phyloP scores from a whole-genome alignment of 2,113 vertebrate species.

The Heptranchias perlo region DNA sequence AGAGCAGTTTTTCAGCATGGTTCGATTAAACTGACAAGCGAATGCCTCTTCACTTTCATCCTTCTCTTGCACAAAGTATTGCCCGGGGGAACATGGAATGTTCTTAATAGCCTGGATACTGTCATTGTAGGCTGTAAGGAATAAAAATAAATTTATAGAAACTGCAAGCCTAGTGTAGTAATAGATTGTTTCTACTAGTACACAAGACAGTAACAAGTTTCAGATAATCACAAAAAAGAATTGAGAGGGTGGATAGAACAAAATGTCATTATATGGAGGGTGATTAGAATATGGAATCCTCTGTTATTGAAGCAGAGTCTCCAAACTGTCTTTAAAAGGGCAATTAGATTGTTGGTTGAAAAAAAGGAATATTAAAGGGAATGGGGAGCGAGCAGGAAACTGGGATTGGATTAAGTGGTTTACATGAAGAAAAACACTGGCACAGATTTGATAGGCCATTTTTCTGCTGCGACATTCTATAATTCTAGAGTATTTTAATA shows the following conservation, averaged over 20 bases:
- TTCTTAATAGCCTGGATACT: conserved; percentile 83
- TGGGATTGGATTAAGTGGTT: not conserved
- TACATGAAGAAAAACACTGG: not conserved
- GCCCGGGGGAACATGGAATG: conserved; percentile 66
- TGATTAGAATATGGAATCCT: not conserved
- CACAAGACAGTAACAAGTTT: not conserved
- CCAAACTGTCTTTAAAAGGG: not conserved
- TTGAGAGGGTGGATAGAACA: not conserved
- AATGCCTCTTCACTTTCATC: conserved; percentile 72
- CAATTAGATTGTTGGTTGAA: not conserved
- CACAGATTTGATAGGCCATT: not conserved
- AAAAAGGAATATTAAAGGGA: not conserved
- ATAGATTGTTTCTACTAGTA: not conserved
- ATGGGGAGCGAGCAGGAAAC: not conserved
- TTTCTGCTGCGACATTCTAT: not conserved
- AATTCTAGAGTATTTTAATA: not conserved
- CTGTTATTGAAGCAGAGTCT: not conserved
- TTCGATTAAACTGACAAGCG: conserved; percentile 89
- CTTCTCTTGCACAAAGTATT: conserved; percentile 81
- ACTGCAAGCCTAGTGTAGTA: not conserved
- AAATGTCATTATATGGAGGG: not conserved
- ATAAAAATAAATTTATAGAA: not conserved
- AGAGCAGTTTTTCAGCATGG: conserved; percentile 80
- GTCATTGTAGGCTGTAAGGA: conserved; percentile 77
- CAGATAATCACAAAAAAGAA: not conserved